A percentile compares a stretch with the other conserved stretches of the same genome.
Evolutionary conservation across 2,113 vertebrate genomes (phyloP).

Genomic region (Megaceryle torquata): DNA sequence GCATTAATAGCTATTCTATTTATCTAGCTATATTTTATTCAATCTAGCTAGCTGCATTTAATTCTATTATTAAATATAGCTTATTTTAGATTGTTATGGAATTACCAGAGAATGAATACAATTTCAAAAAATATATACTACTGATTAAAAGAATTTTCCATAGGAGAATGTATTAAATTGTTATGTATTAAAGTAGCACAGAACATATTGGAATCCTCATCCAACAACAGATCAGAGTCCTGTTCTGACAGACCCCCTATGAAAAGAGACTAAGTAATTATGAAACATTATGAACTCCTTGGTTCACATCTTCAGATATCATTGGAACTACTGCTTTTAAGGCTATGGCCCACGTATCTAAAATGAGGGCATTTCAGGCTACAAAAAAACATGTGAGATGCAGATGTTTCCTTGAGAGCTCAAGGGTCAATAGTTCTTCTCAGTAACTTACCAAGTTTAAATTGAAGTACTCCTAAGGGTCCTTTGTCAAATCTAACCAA

Average conservation of each 20-base stretch:
- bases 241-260: background rate
- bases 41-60: too few relatives aligned
- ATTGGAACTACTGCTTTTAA: background rate
- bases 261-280: background rate
- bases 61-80: background rate
- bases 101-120: background rate
- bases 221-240: fast-evolving
- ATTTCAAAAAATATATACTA: background rate
- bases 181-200: background rate
- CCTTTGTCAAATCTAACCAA: slow-evolving; percentile 85
- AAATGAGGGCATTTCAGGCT: background rate
- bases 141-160: background rate
- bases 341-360: background rate
- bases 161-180: background rate
- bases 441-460: slow-evolving; percentile 85
- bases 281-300: background rate
- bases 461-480: slow-evolving; percentile 84
- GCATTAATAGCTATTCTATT: background rate
- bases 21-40: too few relatives aligned
- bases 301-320: background rate
- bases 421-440: background rate
- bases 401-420: background rate
- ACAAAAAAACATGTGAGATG: background rate
- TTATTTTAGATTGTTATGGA: background rate
- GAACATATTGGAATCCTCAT: background rate